These are phyloP conservation scores for Myrmecobius fasciatus DNA, from an alignment of 2,113 vertebrate species.

Conservation along the genomic window DNA sequence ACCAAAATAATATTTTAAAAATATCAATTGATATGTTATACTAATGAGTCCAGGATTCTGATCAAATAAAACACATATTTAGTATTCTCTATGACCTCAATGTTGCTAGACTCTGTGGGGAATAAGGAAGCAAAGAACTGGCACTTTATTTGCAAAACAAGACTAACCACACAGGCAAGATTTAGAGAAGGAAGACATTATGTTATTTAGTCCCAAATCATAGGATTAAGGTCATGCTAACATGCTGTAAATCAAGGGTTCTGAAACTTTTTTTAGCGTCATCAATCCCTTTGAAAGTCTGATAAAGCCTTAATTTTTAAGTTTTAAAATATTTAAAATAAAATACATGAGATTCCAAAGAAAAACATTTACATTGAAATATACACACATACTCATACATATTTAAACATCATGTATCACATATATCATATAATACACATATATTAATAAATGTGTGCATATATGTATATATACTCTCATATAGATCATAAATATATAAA, in stretches of 20 bases:
- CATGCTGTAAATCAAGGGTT: not conserved
- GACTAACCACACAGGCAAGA: not conserved
- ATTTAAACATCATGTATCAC: not conserved
- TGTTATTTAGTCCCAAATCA: not conserved
- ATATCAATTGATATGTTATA: not conserved
- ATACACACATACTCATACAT: not conserved
- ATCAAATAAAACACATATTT: not conserved
- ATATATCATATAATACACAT: not conserved
- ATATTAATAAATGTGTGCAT: too few species aligned
- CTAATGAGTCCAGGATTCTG: not conserved
- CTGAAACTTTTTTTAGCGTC: not conserved
- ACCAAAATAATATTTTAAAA: not conserved
- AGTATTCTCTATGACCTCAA: not conserved
- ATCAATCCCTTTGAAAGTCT: not conserved
- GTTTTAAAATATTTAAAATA: not conserved
- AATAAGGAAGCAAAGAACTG: not conserved
- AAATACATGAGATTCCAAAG: not conserved
- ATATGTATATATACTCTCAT: too few species aligned
- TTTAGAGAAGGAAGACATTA: not conserved
- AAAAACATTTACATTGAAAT: not conserved
- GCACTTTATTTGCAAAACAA: not conserved
- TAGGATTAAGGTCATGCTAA: not conserved
- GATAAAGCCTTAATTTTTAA: not conserved
- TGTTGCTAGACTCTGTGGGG: accelerated
- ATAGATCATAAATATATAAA: too few species aligned